Conservation (phyloP, 2,113 vertebrate species). For the Podilymbus podiceps region DNA sequence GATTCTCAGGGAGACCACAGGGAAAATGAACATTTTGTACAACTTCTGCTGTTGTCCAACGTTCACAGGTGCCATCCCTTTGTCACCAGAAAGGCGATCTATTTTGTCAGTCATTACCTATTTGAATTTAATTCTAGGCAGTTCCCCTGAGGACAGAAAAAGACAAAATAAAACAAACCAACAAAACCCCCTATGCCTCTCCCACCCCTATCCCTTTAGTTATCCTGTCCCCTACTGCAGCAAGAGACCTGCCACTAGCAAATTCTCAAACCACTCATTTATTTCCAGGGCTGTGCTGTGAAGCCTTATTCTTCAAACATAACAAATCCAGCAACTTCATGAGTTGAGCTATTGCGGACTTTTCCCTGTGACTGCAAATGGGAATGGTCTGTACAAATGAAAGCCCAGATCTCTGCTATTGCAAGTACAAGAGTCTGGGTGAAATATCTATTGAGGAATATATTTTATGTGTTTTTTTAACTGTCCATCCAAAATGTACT, state of each 20-base stretch:
- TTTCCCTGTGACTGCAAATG: constrained; percentile 36
- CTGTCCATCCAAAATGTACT: constrained; percentile 38
- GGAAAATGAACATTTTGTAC: neutral
- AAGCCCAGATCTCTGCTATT: neutral
- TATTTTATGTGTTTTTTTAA: constrained; percentile 53
- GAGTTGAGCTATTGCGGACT: constrained; percentile 10
- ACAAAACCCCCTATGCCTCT: neutral
- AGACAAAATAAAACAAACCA: neutral
- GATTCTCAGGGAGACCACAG: neutral
- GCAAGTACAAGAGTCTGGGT: neutral
- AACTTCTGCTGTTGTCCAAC: neutral
- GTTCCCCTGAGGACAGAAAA: neutral
- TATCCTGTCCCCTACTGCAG: neutral
- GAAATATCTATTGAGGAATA: neutral
- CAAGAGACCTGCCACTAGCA: neutral
- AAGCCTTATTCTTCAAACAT: constrained; percentile 38
- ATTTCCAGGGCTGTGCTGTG: neutral
- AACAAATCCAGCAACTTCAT: constrained; percentile 46
- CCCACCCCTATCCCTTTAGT: neutral
- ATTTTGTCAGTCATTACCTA: neutral
- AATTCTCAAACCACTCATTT: constrained; percentile 27
- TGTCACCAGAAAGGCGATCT: neutral
- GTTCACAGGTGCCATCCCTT: neutral
- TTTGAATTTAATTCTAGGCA: neutral
- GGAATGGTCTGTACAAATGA: constrained; percentile 34